Evolutionary conservation across 2,797 vertebrate genomes (phyloP).

Genomic region (Sternarchorhynchus goeldii): DNA sequence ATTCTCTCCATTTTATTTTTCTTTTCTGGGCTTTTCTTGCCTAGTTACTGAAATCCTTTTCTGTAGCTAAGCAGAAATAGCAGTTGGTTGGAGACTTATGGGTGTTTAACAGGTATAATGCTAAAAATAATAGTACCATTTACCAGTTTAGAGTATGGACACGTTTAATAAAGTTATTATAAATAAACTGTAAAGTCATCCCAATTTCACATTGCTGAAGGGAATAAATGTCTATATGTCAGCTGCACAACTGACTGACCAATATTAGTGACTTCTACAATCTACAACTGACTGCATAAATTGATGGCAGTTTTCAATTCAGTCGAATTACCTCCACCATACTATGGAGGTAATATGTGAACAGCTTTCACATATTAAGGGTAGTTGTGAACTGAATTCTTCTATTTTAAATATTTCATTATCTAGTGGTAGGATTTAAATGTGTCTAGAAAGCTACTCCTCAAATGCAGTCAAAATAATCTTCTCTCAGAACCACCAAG

Average conservation of each 20-base stretch:
- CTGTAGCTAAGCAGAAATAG: background rate
- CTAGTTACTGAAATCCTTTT: background rate
- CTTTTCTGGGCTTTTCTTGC: too few species aligned
- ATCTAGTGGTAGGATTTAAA: too few species aligned
- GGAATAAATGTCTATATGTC: conserved; percentile 12
- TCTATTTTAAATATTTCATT: background rate
- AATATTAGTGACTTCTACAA: conserved; percentile 11
- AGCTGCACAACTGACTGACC: conserved; percentile 4
- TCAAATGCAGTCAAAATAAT: too few species aligned
- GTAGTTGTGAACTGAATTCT: background rate
- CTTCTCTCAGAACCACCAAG: too few species aligned
- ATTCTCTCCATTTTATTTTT: background rate
- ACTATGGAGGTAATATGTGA: background rate
- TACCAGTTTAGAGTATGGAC: conserved; percentile 6
- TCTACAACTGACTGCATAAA: conserved; percentile 6
- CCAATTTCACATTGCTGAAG: background rate
- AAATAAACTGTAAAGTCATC: conserved; percentile 19
- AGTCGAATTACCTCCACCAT: conserved; percentile 16
- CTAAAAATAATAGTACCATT: conserved; percentile 11
- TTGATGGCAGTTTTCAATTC: conserved; percentile 24
- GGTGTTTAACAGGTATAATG: conserved; percentile 7
- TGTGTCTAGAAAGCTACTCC: background rate
- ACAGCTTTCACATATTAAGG: conserved; percentile 6
- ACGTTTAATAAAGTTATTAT: conserved; percentile 26
- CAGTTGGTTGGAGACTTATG: conserved; percentile 4